These are phyloP conservation scores for Verasper variegatus DNA, from an alignment of 2,113 vertebrate species.

Conservation along the genomic window DNA sequence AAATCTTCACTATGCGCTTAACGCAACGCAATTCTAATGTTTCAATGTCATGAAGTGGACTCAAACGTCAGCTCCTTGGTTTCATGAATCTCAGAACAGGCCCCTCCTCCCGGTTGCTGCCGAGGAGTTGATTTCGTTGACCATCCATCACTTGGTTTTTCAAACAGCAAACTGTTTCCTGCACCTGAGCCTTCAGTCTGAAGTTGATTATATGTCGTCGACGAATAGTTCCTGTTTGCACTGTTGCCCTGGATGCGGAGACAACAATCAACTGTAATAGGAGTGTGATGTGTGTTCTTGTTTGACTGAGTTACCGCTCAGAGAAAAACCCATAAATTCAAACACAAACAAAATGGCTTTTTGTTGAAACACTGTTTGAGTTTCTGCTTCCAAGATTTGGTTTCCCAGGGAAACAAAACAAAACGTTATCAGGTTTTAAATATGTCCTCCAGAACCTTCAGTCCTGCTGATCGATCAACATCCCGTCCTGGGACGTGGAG, in stretches of 20 bases:
- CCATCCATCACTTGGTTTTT: too few relatives aligned
- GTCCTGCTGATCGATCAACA: conserved; percentile 9
- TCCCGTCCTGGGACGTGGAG: too few relatives aligned
- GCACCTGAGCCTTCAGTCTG: background rate
- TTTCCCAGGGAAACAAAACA: too few relatives aligned
- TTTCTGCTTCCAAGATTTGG: background rate
- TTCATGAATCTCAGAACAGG: background rate
- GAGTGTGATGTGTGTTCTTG: background rate
- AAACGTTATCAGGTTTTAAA: too few relatives aligned
- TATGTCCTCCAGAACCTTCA: too few relatives aligned
- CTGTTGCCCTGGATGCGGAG: conserved; percentile 12
- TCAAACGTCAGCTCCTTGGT: too few relatives aligned
- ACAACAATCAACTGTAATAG: conserved; percentile 5
- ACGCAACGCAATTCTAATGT: too few relatives aligned
- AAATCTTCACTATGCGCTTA: too few relatives aligned
- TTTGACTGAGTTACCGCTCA: background rate
- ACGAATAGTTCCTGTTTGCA: conserved; percentile 34
- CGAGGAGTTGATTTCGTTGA: background rate
- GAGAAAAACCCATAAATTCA: background rate
- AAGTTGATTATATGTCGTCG: conserved; percentile 1
- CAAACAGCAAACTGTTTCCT: background rate
- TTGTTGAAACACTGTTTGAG: background rate
- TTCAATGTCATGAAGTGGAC: too few relatives aligned
- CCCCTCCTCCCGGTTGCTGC: background rate
- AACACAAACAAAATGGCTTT: background rate